Evolutionary conservation across 2,797 vertebrate genomes (phyloP), one percentile per base, ranked within the genome.

Genomic region (Enteromius viviparus): DNA sequence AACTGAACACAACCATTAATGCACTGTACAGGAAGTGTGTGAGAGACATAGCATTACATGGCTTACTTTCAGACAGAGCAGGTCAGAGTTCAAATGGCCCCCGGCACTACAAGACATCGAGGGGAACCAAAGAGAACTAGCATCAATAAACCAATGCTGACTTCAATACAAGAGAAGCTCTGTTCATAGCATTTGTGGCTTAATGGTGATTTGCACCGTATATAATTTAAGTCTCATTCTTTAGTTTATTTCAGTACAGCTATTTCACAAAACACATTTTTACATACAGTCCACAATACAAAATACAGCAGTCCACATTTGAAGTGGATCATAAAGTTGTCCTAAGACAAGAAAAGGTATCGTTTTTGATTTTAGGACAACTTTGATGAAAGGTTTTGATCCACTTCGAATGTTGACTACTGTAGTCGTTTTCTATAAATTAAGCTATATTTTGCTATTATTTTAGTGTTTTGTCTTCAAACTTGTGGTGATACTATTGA

Each of bases 1-100:
- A 84, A 76, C 58, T 79, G 26, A 70, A 76, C 62, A 80, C 69
- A 83, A 81, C 77, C 81, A 87, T 34, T 60, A 78, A 78, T 78
- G 64, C 29, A 49, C 70, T 84, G 75, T 84, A 83, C 80, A 87
- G 55, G 60, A 62, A 55, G 26, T 32, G 80, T 32, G 49, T 3
- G 37, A 32, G 49, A 51, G 29, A 80, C 37, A 78, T 17, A 85
- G 37, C 51, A 47, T 71, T 81, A 76, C 53, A 77, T 7, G 7
- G 42, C 23, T 66, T 26, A 32, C 60, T 9, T 75, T 68, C 9
- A 74, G 23, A 78, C 47, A 85, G 10, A 4, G 42, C 47, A 47
- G 32, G 42, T 34, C 19, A 45, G 49, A 53, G 40, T 68, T 75
- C 51, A 84, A 80, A 64, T n/a, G 32, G 15, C 55, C 65, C 55